Evolutionary conservation across 2,888 invertebrate genomes (phyloP), one percentile per base, ranked within the genome.

Genomic region (Apomyelois bistriatella): DNA sequence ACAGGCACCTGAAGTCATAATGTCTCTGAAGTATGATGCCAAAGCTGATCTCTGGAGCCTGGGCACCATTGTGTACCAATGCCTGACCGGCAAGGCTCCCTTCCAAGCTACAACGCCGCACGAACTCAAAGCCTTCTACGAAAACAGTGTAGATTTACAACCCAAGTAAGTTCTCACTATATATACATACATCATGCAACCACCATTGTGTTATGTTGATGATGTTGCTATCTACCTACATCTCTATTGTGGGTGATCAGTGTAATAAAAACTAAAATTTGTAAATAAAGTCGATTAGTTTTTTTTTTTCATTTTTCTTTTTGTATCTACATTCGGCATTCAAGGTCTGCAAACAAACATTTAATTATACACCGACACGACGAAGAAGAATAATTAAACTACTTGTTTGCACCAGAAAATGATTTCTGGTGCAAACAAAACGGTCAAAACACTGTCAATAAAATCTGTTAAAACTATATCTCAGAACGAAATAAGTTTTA

Each of bases 11-110:
- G 99, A 99, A 92, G 99, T 99, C 52, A 99, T 99, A 71, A 99
- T 99, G 99, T 99, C 99, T 1, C 90, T 98, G 59, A 97, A 99
- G 76, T 99, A 99, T 79, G 98, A 98, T 85, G 99, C 98, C 52
- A 99, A 99, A 91, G 99, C 99, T 8, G 99, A 99, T 90, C 93
- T 99, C 55, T 99, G 99, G 99, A 99, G 99, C 64, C 92, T 99
- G 68, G 99, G 99, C 52, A 99, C 99, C 13, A 99, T 99, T 69
- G 97, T 99, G 56, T 99, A 97, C 90, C 98, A 99, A 86, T 99
- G 99, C 90, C 92, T 99, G 62, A 99, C 98, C 22, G 99, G 99
- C 58, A 98, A 98, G 86, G 99, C 99, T 37, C 99, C 99, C 30
- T 99, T 99, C 89, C 96, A 97, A 88, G 99, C 99, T 43, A 96